A percentile compares a stretch with the other conserved stretches of the same genome.
Conservation (phyloP, 1,140 invertebrate genomes). For the Ooceraea biroi region DNA sequence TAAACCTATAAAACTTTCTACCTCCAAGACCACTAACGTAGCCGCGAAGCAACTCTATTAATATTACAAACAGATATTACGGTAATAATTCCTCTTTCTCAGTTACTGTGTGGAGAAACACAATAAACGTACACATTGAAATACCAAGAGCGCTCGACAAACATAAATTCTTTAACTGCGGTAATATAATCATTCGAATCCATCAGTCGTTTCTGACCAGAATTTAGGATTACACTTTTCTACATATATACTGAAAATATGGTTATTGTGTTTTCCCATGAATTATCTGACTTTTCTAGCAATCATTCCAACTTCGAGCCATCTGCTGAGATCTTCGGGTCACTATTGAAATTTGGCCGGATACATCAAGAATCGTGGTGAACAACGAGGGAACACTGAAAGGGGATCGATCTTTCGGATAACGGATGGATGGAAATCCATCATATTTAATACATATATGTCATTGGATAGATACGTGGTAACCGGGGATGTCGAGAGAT, state of each 20-base stretch:
- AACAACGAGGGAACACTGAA: slow-evolving; percentile 36
- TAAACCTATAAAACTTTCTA: slow-evolving; percentile 52
- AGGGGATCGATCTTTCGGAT: slow-evolving; percentile 16
- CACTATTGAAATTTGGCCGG: slow-evolving; percentile 14
- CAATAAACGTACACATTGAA: slow-evolving; percentile 18
- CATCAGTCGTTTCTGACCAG: background rate
- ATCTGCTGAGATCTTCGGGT: background rate
- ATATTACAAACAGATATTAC: background rate
- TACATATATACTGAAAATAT: background rate
- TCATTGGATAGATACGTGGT: slow-evolving; percentile 2
- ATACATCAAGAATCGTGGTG: slow-evolving; percentile 22
- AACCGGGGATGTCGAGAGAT: slow-evolving; percentile 18
- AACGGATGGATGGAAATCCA: slow-evolving; percentile 33
- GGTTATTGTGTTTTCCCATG: background rate
- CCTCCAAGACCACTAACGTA: slow-evolving; percentile 13
- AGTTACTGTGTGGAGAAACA: background rate
- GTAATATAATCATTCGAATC: background rate
- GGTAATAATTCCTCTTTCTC: slow-evolving; percentile 29
- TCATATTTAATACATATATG: slow-evolving; percentile 37
- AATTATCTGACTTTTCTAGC: background rate
- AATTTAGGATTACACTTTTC: background rate
- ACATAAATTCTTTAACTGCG: background rate
- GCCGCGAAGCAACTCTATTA: slow-evolving; percentile 28
- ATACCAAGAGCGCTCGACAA: background rate
- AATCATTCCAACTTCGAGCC: slow-evolving; percentile 41